Evolutionary conservation across 2,113 vertebrate genomes (phyloP).

Genomic region (Potamarius usumacintae): DNA sequence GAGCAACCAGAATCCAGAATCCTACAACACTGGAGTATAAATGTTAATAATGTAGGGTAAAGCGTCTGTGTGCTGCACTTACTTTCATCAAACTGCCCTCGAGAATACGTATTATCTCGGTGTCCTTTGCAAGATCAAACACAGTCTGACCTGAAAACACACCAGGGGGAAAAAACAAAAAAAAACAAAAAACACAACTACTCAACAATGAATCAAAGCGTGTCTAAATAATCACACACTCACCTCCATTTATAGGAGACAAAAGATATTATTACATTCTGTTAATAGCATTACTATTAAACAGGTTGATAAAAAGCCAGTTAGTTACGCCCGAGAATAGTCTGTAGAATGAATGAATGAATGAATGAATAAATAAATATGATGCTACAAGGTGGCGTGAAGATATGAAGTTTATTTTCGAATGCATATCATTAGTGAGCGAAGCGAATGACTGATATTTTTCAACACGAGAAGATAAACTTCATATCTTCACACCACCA

Average conservation of each 20-base stretch:
- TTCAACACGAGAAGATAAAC: no score
- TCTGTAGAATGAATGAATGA: neutral
- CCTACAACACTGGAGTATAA: neutral
- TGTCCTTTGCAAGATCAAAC: conserved; percentile 83
- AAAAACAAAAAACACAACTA: neutral
- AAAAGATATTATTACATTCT: neutral
- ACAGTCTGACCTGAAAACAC: conserved; percentile 82
- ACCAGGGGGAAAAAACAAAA: neutral
- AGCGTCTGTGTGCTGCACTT: conserved; percentile 44
- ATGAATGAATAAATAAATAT: neutral
- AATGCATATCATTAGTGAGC: no score
- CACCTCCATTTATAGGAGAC: neutral
- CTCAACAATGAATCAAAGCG: neutral
- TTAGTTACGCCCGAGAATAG: neutral
- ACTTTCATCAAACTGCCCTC: conserved; percentile 78
- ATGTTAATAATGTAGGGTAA: neutral
- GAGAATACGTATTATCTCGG: conserved; percentile 86
- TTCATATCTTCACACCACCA: no score
- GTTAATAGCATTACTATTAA: neutral
- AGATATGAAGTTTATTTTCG: no score
- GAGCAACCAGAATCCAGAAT: neutral
- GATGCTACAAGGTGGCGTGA: no score
- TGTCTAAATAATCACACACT: neutral
- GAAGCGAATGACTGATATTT: no score
- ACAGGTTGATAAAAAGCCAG: neutral